phyloP scores from a whole-genome alignment of 2,113 vertebrate species.

The Cryptoleucopteryx plumbea region DNA sequence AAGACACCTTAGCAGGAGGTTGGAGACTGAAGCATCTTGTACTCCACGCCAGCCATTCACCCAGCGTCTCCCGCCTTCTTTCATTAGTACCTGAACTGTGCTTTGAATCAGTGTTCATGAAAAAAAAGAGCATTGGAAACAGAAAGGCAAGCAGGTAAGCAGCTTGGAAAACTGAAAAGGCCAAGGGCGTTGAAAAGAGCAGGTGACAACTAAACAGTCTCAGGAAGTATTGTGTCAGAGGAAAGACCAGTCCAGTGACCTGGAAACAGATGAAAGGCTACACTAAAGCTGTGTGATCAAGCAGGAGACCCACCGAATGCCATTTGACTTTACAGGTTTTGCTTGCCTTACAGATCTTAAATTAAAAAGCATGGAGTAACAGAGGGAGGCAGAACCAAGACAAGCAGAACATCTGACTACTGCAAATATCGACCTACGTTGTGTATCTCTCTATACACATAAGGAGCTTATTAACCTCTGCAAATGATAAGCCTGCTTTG shows the following conservation, averaged over 20 bases:
- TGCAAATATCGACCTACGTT: not conserved
- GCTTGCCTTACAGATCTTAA: not conserved
- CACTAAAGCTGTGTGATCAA: not conserved
- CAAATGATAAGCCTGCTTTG: not conserved
- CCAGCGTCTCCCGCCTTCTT: rapidly evolving
- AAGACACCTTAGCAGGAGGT: not conserved
- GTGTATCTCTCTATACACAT: not conserved
- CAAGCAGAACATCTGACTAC: not conserved
- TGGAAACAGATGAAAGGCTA: not conserved
- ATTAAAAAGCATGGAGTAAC: not conserved
- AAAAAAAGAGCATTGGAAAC: not conserved
- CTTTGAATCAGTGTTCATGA: not conserved
- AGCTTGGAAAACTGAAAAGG: not conserved
- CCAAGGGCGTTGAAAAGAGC: not conserved
- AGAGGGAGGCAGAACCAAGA: not conserved
- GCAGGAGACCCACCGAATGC: not conserved
- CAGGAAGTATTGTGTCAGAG: not conserved
- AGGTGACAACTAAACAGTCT: not conserved
- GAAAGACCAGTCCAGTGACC: not conserved
- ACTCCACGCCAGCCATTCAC: not conserved
- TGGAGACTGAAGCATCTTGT: not conserved
- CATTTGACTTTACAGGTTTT: not conserved
- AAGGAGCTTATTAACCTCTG: not conserved
- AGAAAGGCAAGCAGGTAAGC: not conserved
- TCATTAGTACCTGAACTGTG: not conserved